Percentiles rank a stretch among this genome's conserved stretches.
phyloP scores from a whole-genome alignment of 2,797 vertebrate genomes.

The Rhinatrema bivittatum region DNA sequence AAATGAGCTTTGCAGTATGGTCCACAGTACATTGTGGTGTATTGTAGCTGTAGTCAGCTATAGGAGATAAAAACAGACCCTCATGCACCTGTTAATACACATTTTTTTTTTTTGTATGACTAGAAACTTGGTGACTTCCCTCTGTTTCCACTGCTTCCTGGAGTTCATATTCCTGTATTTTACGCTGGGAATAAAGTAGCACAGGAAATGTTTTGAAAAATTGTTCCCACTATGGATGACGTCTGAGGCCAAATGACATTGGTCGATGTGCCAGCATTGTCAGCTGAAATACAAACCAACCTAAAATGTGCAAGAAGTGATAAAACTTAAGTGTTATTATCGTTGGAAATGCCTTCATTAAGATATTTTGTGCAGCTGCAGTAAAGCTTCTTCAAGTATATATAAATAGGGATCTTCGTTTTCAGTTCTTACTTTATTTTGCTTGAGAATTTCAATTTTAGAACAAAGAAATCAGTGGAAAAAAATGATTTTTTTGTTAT shows the following conservation, averaged over 20 bases:
- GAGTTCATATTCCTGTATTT: too few species aligned
- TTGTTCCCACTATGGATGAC: not conserved
- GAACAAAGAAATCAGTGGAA: too few species aligned
- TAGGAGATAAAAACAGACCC: not conserved
- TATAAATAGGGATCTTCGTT: too few species aligned
- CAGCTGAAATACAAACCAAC: not conserved
- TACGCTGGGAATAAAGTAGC: not conserved
- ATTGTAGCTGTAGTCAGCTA: too few species aligned
- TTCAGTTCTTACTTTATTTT: too few species aligned
- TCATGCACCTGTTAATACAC: not conserved
- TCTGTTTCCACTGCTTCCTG: not conserved
- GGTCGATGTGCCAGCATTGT: too few species aligned
- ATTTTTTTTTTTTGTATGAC: not conserved
- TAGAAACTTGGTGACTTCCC: not conserved
- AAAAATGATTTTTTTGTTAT: too few species aligned
- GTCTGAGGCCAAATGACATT: not conserved
- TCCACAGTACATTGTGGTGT: not conserved
- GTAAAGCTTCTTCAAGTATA: too few species aligned
- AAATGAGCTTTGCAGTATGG: not conserved
- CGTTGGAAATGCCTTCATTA: not conserved
- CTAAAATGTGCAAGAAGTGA: not conserved
- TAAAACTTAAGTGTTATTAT: not conserved
- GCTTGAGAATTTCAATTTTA: too few species aligned
- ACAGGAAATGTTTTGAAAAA: conserved; percentile 5
- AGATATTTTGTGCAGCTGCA: not conserved